phyloP scores from a whole-genome alignment of 2,113 vertebrate species.

The Hylia prasina region DNA sequence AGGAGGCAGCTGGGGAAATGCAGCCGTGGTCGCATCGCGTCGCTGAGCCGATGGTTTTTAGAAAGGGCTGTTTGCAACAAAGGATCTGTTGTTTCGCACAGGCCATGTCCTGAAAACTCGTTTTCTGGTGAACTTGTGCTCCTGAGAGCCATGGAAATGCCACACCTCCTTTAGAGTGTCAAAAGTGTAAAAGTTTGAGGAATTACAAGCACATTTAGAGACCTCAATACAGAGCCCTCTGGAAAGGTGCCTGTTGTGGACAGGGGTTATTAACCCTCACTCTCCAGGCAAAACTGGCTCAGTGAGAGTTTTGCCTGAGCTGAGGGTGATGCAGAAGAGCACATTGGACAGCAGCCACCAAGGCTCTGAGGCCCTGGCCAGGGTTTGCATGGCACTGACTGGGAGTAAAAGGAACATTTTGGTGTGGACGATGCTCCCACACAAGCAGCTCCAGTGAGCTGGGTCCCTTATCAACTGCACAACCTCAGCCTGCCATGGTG shows the following conservation, averaged over 20 bases:
- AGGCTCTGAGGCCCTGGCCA: not conserved
- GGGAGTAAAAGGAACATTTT: not conserved
- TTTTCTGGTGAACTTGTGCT: not conserved
- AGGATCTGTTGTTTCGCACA: accelerated
- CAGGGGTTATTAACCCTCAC: not conserved
- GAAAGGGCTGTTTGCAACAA: not conserved
- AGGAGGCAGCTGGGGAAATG: not conserved
- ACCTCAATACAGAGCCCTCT: not conserved
- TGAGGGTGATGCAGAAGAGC: not conserved
- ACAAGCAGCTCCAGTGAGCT: not conserved
- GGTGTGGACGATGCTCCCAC: accelerated
- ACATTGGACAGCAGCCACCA: not conserved
- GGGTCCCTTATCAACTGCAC: not conserved
- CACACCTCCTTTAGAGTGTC: not conserved
- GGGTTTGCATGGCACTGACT: not conserved
- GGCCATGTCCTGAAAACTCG: not conserved
- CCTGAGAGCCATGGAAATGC: not conserved
- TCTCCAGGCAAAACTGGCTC: not conserved
- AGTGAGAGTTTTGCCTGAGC: not conserved
- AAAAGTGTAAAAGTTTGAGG: not conserved
- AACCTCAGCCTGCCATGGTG: not conserved
- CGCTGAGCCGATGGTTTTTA: accelerated
- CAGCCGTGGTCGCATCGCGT: accelerated
- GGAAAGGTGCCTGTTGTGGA: not conserved
- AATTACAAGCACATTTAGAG: not conserved